Conservation (phyloP, 1,140 invertebrate species). For the Heliothis virescens region DNA sequence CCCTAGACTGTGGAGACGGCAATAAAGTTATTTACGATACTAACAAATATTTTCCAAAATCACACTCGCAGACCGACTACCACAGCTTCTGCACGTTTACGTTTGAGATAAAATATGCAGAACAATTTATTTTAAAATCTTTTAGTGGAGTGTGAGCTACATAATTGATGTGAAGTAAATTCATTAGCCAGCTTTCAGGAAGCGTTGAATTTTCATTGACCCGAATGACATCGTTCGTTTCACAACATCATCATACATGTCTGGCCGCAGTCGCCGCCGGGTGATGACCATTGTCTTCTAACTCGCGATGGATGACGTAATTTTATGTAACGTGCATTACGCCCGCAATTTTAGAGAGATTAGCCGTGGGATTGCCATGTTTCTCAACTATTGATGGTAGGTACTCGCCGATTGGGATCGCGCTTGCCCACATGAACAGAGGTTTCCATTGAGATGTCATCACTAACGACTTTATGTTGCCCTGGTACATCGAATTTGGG, state of each 20-base stretch:
- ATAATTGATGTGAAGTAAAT: neutral
- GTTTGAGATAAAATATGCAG: no score
- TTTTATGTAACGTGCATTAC: slow-evolving; percentile 69
- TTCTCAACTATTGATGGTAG: slow-evolving; percentile 66
- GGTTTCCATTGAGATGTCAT: slow-evolving; percentile 30
- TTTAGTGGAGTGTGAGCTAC: no score
- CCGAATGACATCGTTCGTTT: slow-evolving; percentile 37
- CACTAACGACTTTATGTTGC: slow-evolving; percentile 26
- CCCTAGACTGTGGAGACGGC: no score
- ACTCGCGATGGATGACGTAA: slow-evolving; percentile 61
- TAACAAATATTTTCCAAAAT: no score
- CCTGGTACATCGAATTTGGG: neutral
- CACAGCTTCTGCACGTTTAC: no score
- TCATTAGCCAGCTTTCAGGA: slow-evolving; percentile 18
- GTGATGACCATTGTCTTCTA: slow-evolving; percentile 62
- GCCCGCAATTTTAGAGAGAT: slow-evolving; percentile 61
- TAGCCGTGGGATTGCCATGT: slow-evolving; percentile 69
- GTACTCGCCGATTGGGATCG: slow-evolving; percentile 56
- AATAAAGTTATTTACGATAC: no score
- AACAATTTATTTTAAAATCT: no score
- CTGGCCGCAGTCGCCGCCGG: slow-evolving; percentile 13
- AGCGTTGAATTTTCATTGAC: slow-evolving; percentile 22
- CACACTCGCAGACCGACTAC: no score
- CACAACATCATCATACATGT: slow-evolving; percentile 40
- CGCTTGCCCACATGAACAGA: slow-evolving; percentile 41